Base-by-base conservation (phyloP, 1,140 invertebrate species). In the Microplitis mediator region DNA sequence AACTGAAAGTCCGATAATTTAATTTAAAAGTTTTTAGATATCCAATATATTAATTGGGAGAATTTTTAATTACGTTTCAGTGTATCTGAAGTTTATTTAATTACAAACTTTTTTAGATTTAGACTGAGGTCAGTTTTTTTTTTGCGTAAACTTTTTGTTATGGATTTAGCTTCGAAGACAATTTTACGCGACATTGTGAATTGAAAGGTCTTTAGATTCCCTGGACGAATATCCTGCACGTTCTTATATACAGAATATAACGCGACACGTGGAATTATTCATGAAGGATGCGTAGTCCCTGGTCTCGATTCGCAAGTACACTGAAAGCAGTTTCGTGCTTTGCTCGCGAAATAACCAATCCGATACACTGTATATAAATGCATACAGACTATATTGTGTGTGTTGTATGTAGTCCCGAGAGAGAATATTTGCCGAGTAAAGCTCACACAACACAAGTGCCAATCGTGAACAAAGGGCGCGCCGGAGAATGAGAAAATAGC, bases 221-320 rank as follows among this genome's bases (percentile, higher is more conserved):
- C 52, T 60, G 56, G 50, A 32, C 14, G 70, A 58, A 72, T 65
- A 72, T 72, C 31, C 70, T 34, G 56, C 60, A 70, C 56, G 68
- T 61, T 70, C 52, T 61, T 14, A 70, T 34, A 56, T 45, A 45
- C 32, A 32, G 63, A 32, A 60, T 51, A 58, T 13, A 34, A 56
- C 56, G 54, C 54, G 54, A 65, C 73, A 71, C 45, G 31, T 64
- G 54, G 64, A 71, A 74, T 74, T 74, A 74, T 74, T 74, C 73
- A 74, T 74, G 73, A 74, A 67, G 69, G 63, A 74, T 68, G 36
- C 39, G 45, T 66, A 36, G 51, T 23, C 52, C 63, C 31, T 65
- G 61, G 23, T 35, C 54, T 35, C 34, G 54, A 60, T n/a, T 62
- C n/a, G 32, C 50, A 64, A 61, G 3, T 54, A 56, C 4, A 5